Base-by-base conservation (phyloP, 2,888 invertebrate genomes). In the Orchesellides sinensis region DNA sequence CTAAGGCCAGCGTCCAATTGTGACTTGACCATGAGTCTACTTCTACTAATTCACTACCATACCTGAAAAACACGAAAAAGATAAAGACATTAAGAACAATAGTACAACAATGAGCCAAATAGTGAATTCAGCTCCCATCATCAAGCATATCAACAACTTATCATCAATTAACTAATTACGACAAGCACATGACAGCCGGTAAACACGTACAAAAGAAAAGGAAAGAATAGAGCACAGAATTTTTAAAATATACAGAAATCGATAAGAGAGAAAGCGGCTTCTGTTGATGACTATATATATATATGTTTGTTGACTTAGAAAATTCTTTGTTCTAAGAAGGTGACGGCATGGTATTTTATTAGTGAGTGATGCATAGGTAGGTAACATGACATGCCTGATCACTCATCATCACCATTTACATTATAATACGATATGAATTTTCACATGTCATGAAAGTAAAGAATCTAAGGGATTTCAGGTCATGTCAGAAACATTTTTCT, bases 41-140 rank as follows among this genome's bases (percentile, higher is more conserved):
- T 83, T 96, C 94, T 92, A 97, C 96, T 89, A 98, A 91, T 89
- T 97, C 96, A 91, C 97, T 96, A 89, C 98, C 98, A 91, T 98
- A 98, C 91, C 98, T 98, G 90, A 82, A 91, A 91, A 82, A 83
- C 85, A 84, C 52, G 68, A 59, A 32, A 82, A 35, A 66, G 25
- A 69, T 84, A 12, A 77, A 78, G 32, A 69, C 61, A 69, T 49
- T 69, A 32, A 23, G 10, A 49, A 56, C 56, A 27, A 6, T 1
- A 54, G 4, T 19, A 21, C 4, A 21, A 56, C 14, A 69, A 70
- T 40, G 79, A 77, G 82, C 70, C 12, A 19, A 49, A 35, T 35
- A 8, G 35, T 12, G 35, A 8, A 49, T 49, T 47, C 47, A 47
- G 5, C 4, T 10, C 17, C 21, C n/a, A 8, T 17, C 49, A 17